phyloP scores from a whole-genome alignment of 2,797 vertebrate species.

The Heliangelus exortis region DNA sequence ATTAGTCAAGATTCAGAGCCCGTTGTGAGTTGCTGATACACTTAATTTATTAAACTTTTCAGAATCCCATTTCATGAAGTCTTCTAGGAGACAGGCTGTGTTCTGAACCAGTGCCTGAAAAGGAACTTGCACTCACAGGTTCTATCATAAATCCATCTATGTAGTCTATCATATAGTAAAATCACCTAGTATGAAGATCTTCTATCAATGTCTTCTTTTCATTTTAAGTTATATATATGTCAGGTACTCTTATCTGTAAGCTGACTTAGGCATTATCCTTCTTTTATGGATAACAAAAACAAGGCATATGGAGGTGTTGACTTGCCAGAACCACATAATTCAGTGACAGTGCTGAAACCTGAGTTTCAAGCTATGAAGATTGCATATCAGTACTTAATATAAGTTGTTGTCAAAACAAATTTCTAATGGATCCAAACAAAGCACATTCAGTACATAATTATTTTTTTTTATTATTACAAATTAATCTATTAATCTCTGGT shows the following conservation, averaged over 20 bases:
- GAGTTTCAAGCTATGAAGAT: slow-evolving; percentile 13
- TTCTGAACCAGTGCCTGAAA: background rate
- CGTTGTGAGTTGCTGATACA: background rate
- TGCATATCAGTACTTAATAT: slow-evolving; percentile 34
- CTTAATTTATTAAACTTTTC: slow-evolving; percentile 19
- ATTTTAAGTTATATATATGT: background rate
- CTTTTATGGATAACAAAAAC: background rate
- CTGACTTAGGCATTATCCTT: background rate
- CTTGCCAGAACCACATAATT: background rate
- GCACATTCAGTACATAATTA: slow-evolving; percentile 30
- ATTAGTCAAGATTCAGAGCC: slow-evolving; percentile 40
- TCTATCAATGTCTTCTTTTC: background rate
- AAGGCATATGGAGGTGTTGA: background rate
- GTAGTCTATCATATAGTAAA: background rate
- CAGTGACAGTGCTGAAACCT: background rate
- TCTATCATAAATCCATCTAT: background rate
- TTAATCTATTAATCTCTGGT: slow-evolving; percentile 44
- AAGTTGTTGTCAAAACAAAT: slow-evolving; percentile 37
- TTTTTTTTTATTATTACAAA: slow-evolving; percentile 5
- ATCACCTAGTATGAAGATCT: background rate
- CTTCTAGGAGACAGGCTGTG: background rate
- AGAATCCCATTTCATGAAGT: background rate
- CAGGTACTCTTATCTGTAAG: background rate
- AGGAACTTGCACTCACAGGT: background rate
- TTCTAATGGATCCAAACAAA: slow-evolving; percentile 25